Base-by-base conservation (phyloP, 37 sponge, comb jelly and placozoan species). In the Dysidea cf. avara region DNA sequence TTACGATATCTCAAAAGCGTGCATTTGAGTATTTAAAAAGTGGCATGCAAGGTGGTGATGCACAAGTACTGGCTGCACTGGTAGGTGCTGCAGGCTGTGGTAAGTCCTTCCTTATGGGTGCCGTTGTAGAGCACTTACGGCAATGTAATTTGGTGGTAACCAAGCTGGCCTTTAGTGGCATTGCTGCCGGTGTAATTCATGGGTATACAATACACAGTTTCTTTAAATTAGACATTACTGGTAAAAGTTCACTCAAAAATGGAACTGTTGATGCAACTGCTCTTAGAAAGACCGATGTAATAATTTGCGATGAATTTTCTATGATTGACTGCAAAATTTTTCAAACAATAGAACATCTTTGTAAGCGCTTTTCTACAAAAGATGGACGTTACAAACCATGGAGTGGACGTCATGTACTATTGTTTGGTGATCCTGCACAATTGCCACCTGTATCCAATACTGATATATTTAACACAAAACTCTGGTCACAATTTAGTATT, bases 111-210 rank as follows among this genome's bases (percentile, higher is more conserved):
- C 26, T 71, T 4, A n/a, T 71, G 38, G 32, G 55, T 26, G 71
- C 56, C 34, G 20, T 71, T 1, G 39, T 69, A 20, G 54, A 4
- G 2, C 54, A 48, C 13, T 40, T 35, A 24, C 29, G 56, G 56
- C 28, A 1, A 30, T 32, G 33, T 21, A 36, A 56, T 5, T 36
- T 69, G 13, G 70, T 69, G 7, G 70, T 69, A 32, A 22, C 56
- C 1, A 54, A 71, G 32, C 71, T 71, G 1, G 71, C 71, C 1
- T 39, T 56, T 2, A 53, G 71, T 69, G 56, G 71, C 16, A 36
- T 71, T 17, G 71, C 71, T 18, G 71, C 71, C 14, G 56, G 55
- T 32, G n/a, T n/a, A n/a, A n/a, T n/a, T n/a, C n/a, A n/a, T n/a
- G n/a, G n/a, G n/a, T n/a, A n/a, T n/a, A n/a, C n/a, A n/a, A n/a